These are phyloP conservation scores for Gortyna flavago DNA, from an alignment of 2,888 invertebrate species.

Conservation along the genomic window DNA sequence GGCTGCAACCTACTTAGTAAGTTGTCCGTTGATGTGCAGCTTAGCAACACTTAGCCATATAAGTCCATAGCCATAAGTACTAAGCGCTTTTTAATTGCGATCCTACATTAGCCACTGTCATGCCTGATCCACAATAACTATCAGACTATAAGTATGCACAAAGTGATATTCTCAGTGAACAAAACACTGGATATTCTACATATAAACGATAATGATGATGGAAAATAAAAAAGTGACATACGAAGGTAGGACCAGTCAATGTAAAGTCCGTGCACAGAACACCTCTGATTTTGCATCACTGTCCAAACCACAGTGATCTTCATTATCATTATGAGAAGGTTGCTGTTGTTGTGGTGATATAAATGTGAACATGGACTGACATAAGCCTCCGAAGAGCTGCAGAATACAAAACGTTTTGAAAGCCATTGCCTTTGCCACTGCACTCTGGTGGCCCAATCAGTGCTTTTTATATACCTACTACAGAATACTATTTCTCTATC, in stretches of 20 bases:
- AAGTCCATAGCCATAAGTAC: neutral
- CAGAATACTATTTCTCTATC: no score
- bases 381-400: neutral
- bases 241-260: no score
- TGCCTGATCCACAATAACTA: neutral
- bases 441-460: neutral
- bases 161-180: neutral
- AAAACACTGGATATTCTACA: no score
- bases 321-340: no score
- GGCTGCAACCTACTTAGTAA: conserved; percentile 37
- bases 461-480: neutral
- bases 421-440: neutral
- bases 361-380: neutral
- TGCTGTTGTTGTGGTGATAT: no score
- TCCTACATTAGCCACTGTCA: neutral
- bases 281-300: no score
- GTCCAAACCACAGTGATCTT: no score
- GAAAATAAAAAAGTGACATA: no score
- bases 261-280: no score
- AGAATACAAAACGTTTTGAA: neutral
- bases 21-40: conserved; percentile 3
- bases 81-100: conserved; percentile 1
- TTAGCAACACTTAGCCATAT: conserved; percentile 5
- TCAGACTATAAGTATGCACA: neutral
- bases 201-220: no score